Evolutionary conservation across 2,797 vertebrate species (phyloP), one percentile per base, ranked within the genome.

Genomic region (Sebastes iracundus): DNA sequence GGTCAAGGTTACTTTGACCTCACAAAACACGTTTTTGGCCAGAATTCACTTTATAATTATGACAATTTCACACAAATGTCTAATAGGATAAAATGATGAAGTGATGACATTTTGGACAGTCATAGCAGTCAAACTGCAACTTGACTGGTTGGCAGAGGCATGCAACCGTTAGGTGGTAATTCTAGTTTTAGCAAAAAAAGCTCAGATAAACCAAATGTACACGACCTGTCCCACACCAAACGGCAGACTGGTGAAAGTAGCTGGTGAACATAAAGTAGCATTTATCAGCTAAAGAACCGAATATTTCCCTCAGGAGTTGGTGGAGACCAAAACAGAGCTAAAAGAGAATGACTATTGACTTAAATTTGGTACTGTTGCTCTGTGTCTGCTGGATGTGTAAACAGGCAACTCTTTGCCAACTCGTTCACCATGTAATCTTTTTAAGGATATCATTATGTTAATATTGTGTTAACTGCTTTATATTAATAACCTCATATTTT

Each of bases 1-100:
- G 38, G 38, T 42, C 38, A 42, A 42, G 38, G 14, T 42, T 16
- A 16, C 38, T 42, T 42, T 42, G 38, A 42, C 6, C 38, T 16
- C 38, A 42, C 38, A 42, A 42, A 42, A 42, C 13, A 42, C 0
- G 2, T 3, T 42, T 42, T 42, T 38, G 35, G 38, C 38, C 38
- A 16, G 38, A 42, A 42, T 1, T 42, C 13, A 42, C 0, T 42
- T 42, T 0, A 42, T 16, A 46, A 46, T 46, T 46, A 46, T 46
- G 42, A 46, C 16, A 46, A 46, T 16, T 46, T 46, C 6, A 46
- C 16, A 46, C 42, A 46, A 46, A 46, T 46, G 42, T 46, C 16
- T 46, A 42, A 42, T 6, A 16, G 38, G 38, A 42, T 46, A 46
- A 46, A 7, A 46, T 16, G 0, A 46, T 7, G 6, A 18, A 46